Base-by-base conservation (phyloP, 2,797 vertebrate species). In the Myiothlypis coronata region DNA sequence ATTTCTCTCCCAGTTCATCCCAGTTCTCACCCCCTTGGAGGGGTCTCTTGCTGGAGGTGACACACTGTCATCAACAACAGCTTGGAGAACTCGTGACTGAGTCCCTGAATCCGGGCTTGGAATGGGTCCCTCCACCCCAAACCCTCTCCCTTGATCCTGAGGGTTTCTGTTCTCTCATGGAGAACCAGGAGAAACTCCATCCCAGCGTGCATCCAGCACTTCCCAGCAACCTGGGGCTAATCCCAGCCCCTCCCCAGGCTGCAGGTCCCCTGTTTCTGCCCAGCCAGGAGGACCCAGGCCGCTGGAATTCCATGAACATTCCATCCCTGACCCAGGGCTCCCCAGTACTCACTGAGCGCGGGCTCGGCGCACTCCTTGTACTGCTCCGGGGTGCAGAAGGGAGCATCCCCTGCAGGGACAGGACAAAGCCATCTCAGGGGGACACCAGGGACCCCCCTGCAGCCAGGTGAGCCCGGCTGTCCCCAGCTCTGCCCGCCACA, bases 281-380 rank as follows among this genome's bases (percentile, higher is more conserved):
- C 55, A 67, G 32, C 2, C 53, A 52, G 68, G 24, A 72, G 70
- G 9, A 44, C 0, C 1, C 14, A 24, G 52, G 65, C 44, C 6
- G 14, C 70, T 49, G 69, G 64, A 43, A 46, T 15, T 20, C 8
- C 34, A 35, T 8, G 56, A 18, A 26, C 15, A 8, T 57, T 12
- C 56, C 56, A 18, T 6, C 32, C 61, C 35, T 1, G 50, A 11
- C 3, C 59, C 59, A 34, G 69, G 47, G 39, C 2, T 3, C 13
- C 12, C 13, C 1, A 21, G 74, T 91, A 98, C 98, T 97, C 96
- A 99, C 99, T 99, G 23, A 99, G 98, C 1, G 99, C 99, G 39
- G 99, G 99, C 94, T 99, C 99, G 23, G 99, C 99, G 10, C 99
- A 99, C 90, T 99, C 99, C 97, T 99, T 99, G 95, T 99, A 99